Evolutionary conservation across 2,888 invertebrate species (phyloP).

Genomic region (Pandemis cinnamomeana): DNA sequence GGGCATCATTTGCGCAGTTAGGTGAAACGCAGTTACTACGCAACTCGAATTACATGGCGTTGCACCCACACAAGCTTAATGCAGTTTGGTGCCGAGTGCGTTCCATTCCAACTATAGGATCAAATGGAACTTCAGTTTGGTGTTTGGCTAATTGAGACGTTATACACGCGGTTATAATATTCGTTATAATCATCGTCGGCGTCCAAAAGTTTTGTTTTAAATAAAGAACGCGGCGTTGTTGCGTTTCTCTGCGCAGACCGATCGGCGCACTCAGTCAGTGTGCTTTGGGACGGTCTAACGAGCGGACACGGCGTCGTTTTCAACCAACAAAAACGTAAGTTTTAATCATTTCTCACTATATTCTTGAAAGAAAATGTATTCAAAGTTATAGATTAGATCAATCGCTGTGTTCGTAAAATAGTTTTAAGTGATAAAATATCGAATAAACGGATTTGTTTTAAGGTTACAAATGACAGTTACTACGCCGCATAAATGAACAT

Average conservation of each 20-base stretch:
- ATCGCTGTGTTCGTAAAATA: conserved; percentile 46
- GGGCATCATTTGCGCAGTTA: conserved; percentile 54
- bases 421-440: conserved; percentile 40
- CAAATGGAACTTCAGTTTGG: neutral
- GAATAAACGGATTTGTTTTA: conserved; percentile 55
- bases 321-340: conserved; percentile 64
- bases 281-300: conserved; percentile 64
- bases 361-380: conserved; percentile 59
- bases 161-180: conserved; percentile 47
- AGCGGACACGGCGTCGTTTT: conserved; percentile 62
- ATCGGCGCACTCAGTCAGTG: conserved; percentile 70
- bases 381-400: conserved; percentile 41
- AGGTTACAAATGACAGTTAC: conserved; percentile 72
- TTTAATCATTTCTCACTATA: conserved; percentile 48
- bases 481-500: conserved; percentile 71
- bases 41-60: conserved; percentile 33
- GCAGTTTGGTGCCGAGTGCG: conserved; percentile 74
- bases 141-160: conserved; percentile 56
- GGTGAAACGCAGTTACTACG: conserved; percentile 41
- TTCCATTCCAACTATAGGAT: conserved; percentile 45
- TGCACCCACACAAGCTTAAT: conserved; percentile 46
- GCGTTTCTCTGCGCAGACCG: conserved; percentile 62
- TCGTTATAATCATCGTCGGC: conserved; percentile 9
- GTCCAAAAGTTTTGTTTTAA: conserved; percentile 52
- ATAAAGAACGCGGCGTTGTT: conserved; percentile 62